phyloP scores from a whole-genome alignment of 2,888 invertebrate species.

The Unio pictorum region DNA sequence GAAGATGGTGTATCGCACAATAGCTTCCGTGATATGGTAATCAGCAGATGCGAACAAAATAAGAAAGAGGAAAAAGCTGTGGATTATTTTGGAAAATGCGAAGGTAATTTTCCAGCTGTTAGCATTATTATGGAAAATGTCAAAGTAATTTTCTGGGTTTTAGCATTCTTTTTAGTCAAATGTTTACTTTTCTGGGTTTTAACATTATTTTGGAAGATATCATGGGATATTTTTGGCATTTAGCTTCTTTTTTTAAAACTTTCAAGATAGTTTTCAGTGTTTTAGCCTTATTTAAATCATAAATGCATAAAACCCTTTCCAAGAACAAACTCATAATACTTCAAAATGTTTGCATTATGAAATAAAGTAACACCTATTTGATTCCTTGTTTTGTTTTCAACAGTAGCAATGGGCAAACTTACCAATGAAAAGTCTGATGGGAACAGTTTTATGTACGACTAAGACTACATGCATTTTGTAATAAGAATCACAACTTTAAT shows the following conservation, averaged over 20 bases:
- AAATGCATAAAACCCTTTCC: too few species aligned
- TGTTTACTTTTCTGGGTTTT: background rate
- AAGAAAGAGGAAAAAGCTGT: constrained; percentile 23
- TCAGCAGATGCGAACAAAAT: constrained; percentile 33
- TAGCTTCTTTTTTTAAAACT: background rate
- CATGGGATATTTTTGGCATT: background rate
- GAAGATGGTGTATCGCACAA: constrained; percentile 46
- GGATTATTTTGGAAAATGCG: constrained; percentile 51
- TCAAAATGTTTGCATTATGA: too few species aligned
- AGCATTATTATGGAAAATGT: too few species aligned
- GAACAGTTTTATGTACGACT: too few species aligned
- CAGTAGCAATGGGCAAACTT: too few species aligned
- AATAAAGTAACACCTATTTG: too few species aligned
- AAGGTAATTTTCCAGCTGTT: constrained; percentile 23
- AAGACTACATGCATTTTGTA: too few species aligned
- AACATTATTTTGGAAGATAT: background rate
- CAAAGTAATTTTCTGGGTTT: background rate
- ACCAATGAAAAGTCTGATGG: too few species aligned
- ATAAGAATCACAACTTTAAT: too few species aligned
- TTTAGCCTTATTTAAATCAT: too few species aligned
- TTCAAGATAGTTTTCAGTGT: background rate
- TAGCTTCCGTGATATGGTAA: constrained; percentile 42
- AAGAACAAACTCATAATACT: too few species aligned
- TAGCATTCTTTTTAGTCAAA: background rate
- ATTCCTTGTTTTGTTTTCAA: too few species aligned